Evolutionary conservation across 2,888 invertebrate genomes (phyloP), one percentile per base, ranked within the genome.

Genomic region (Drosophila sordidula): DNA sequence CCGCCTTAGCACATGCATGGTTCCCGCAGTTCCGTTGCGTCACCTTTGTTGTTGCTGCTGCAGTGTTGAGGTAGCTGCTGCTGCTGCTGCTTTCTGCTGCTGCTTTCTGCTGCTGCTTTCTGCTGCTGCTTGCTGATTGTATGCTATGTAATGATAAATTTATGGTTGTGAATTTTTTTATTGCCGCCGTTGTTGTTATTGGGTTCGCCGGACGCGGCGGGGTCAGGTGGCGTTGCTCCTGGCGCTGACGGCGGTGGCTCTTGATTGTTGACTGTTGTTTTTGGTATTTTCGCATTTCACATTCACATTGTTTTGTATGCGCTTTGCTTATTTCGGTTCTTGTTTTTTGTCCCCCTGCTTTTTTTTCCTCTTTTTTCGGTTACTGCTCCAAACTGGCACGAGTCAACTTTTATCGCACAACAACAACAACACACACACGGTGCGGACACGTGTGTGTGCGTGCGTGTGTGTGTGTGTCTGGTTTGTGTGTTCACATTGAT

Each of bases 331-430:
- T 47, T 46, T 16, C 32, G 59, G 16, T 16, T 34, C 41, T 56
- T 42, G 22, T 41, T 39, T 57, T 41, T 22, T 45, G 2, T 32
- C 4, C 32, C 11, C 11, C 3, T 11, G 38, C 6, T 38, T 18
- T 32, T 50, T 58, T 18, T n/a, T n/a, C n/a, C n/a, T n/a, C n/a
- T n/a, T n/a, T 55, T 67, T 64, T 78, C 18, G 69, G 75, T 72
- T 72, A 56, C 74, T 52, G 61, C 55, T 74, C 65, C 61, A 76
- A 77, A 77, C 87, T 81, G 81, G 85, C 87, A 87, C 81, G 81
- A 81, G 78, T 87, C 81, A 80, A 87, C 70, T 84, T 87, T 77
- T 87, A 84, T 81, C 70, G 74, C 78, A 74, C 61, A 70, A 58
- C 57, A 68, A 41, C 34, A 11, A 32, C 34, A 29, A 29, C 50